Base-by-base conservation (phyloP, 2,888 invertebrate genomes). In the Caenorhabditis wallacei region DNA sequence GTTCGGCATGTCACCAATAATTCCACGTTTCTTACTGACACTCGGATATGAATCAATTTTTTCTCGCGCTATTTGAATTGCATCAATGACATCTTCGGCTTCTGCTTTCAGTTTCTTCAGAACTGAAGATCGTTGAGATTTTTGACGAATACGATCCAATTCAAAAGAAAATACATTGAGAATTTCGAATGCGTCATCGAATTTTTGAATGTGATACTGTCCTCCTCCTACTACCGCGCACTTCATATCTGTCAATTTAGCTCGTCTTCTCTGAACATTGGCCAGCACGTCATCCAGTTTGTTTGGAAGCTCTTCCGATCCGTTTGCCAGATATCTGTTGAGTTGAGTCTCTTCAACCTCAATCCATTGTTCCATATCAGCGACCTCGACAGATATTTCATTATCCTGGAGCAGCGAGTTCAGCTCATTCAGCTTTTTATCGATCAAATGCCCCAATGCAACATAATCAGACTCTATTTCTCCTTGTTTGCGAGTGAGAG, bases 111-210 rank as follows among this genome's bases (percentile, higher is more conserved):
- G 35, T 16, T 48, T 48, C 48, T 68, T 72, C 53, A 72, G 46
- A 26, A 80, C 13, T 1, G 20, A 40, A 5, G 54, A 40, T 40
- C 80, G 56, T 4, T 53, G 22, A 1, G 61, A 40, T 37, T 71
- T 71, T 35, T 72, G 72, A 20, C 61, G 37, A 18, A 80, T 80
- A 13, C 80, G 37, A 18, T 80, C 72, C 1, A 80, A 11, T 51
- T 80, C 80, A 18, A 80, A 80, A 20, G 72, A 37, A 26, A 80
- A 80, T 2, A 80, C 68, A 13, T 80, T 59, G 16, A 80, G 71
- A 54, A 66, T 72, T 22, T 51, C 72, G 37, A 80, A 80, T 0
- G 80, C 68, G 13, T 80, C 80, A 40, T 80, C 80, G 30, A 80
- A 43, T 35, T 61, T 72, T 7, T 68, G 80, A 13, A 46, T 68